Conservation (phyloP, 2,797 vertebrate genomes). For the Tapirus indicus region DNA sequence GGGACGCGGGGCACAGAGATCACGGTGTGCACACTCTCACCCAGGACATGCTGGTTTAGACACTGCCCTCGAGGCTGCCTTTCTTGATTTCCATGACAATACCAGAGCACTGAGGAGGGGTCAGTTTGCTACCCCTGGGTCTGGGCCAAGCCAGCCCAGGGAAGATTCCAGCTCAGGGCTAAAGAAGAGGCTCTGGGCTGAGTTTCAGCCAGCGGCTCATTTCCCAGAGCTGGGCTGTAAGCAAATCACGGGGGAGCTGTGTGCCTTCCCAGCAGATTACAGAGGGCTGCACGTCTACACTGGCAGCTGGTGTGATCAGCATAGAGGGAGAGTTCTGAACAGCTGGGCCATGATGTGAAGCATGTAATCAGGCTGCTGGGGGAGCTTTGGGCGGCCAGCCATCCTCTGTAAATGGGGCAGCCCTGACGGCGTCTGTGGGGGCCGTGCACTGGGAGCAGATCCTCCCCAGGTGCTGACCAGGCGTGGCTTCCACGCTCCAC, state of each 20-base stretch:
- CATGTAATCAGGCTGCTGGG: constrained; percentile 52
- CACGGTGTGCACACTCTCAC: not conserved
- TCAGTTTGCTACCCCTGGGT: not conserved
- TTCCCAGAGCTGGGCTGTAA: not conserved
- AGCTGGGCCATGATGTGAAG: constrained; percentile 62
- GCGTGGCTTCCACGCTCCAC: not conserved
- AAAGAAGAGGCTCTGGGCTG: not conserved
- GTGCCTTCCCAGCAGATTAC: constrained; percentile 9
- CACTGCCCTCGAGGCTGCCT: not conserved
- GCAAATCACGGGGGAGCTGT: not conserved
- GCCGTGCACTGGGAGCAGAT: not conserved
- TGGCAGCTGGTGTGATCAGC: constrained; percentile 61
- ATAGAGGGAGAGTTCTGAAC: constrained; percentile 46
- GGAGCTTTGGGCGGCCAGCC: constrained; percentile 59
- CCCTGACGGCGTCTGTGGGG: accelerated
- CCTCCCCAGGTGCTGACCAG: not conserved
- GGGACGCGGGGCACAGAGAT: not conserved
- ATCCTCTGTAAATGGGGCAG: constrained; percentile 59
- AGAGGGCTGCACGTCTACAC: constrained; percentile 62
- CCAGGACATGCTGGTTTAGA: not conserved
- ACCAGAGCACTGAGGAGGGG: not conserved
- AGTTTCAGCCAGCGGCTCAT: not conserved
- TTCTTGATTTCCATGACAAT: not conserved
- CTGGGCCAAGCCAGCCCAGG: not conserved
- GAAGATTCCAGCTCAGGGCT: not conserved